Conservation (phyloP, 2,113 vertebrate species). For the Otolemur garnettii region DNA sequence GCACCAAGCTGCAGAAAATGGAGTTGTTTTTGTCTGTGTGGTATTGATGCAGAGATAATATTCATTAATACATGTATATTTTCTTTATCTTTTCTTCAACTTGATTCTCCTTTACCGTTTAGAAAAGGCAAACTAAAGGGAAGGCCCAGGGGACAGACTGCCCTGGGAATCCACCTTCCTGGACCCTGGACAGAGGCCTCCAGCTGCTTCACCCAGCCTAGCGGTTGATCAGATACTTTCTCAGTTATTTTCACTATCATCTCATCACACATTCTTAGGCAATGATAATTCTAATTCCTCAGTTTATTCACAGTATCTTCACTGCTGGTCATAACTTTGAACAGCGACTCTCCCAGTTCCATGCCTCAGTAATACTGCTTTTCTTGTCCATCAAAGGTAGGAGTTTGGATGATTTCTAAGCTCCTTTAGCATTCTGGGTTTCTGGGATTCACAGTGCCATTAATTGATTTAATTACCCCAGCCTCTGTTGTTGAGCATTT, state of each 20-base stretch:
- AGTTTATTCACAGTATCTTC: background rate
- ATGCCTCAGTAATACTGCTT: background rate
- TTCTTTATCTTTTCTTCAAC: background rate
- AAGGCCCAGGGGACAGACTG: background rate
- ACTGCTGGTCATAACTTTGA: background rate
- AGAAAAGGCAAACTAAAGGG: background rate
- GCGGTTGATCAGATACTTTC: background rate
- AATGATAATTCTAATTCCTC: background rate
- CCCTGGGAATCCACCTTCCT: background rate
- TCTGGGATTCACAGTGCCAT: background rate
- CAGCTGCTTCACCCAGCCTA: background rate
- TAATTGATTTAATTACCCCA: background rate
- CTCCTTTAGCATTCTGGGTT: background rate
- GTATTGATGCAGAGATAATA: background rate
- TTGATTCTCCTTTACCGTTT: background rate
- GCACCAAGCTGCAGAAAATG: background rate
- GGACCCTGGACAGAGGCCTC: background rate
- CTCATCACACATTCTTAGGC: background rate
- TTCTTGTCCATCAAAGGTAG: background rate
- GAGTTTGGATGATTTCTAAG: background rate
- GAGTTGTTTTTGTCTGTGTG: background rate
- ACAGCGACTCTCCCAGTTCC: background rate
- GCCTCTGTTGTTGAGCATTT: background rate
- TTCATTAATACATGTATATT: background rate
- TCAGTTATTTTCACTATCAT: background rate